These are phyloP conservation scores for Onychomys leucogaster DNA, from an alignment of 2,797 vertebrate species.

Conservation along the genomic window DNA sequence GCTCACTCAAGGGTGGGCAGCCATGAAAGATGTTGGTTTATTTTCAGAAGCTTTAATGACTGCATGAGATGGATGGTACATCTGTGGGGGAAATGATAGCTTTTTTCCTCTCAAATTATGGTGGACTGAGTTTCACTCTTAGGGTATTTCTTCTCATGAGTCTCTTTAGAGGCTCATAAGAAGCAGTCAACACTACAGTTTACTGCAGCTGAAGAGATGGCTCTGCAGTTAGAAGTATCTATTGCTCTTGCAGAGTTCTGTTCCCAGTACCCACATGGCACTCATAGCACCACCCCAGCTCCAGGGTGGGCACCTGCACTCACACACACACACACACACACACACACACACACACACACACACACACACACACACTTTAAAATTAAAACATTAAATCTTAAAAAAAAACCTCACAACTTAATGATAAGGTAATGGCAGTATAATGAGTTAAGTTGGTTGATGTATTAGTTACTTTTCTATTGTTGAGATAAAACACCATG, in stretches of 20 bases:
- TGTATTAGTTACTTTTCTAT: neutral
- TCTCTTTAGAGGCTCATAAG: neutral
- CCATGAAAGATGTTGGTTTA: neutral
- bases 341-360: neutral
- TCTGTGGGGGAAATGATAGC: neutral
- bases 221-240: neutral
- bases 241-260: neutral
- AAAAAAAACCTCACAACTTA: no score
- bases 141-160: neutral
- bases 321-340: neutral
- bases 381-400: neutral
- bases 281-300: neutral
- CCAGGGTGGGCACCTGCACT: neutral
- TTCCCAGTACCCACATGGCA: no score
- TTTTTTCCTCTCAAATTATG: neutral
- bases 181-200: neutral
- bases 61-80: neutral
- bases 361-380: neutral
- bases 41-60: neutral
- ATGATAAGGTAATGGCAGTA: neutral
- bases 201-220: neutral
- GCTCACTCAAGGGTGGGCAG: neutral
- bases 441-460: neutral
- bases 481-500: neutral
- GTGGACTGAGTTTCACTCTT: neutral